These are phyloP conservation scores for Lineus longissimus DNA, from an alignment of 1,140 invertebrate genomes.

Conservation along the genomic window DNA sequence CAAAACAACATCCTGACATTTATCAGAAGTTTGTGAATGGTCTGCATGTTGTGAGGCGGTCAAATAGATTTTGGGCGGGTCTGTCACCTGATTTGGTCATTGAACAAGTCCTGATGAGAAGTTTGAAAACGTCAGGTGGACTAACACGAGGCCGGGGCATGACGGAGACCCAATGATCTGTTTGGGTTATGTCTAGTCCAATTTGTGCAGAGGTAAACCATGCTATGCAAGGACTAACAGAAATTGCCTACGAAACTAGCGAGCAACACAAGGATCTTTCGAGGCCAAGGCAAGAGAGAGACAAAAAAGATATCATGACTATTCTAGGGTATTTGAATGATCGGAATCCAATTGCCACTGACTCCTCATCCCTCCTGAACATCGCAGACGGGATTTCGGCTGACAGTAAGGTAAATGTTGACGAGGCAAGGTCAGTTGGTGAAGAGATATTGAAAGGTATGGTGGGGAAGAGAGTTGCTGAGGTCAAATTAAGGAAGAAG, in stretches of 20 bases:
- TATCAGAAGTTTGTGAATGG: constrained; percentile 31
- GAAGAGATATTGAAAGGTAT: constrained; percentile 17
- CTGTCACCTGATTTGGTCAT: constrained; percentile 45
- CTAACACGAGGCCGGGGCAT: constrained; percentile 17
- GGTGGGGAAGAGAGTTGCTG: constrained; percentile 13
- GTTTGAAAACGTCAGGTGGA: constrained; percentile 48
- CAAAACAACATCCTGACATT: constrained; percentile 15
- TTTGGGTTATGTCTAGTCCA: constrained; percentile 26
- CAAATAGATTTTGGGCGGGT: constrained; percentile 52
- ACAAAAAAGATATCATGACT: not conserved
- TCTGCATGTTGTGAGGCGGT: constrained; percentile 24
- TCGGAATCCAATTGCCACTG: not conserved
- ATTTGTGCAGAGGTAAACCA: constrained; percentile 21
- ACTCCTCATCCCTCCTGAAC: not conserved
- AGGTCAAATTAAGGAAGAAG: too few relatives aligned
- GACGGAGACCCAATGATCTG: constrained; percentile 22
- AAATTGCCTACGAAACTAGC: constrained; percentile 20
- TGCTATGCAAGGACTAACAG: constrained; percentile 24
- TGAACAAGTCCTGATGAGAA: constrained; percentile 28
- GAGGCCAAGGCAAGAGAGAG: constrained; percentile 9
- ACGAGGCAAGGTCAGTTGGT: constrained; percentile 17
- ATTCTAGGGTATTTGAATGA: not conserved
- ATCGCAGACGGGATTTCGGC: not conserved
- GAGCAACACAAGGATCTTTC: constrained; percentile 24
- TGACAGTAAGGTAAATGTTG: constrained; percentile 12